These are phyloP conservation scores for Apamea epomidion DNA, from an alignment of 2,888 invertebrate species.

Conservation along the genomic window DNA sequence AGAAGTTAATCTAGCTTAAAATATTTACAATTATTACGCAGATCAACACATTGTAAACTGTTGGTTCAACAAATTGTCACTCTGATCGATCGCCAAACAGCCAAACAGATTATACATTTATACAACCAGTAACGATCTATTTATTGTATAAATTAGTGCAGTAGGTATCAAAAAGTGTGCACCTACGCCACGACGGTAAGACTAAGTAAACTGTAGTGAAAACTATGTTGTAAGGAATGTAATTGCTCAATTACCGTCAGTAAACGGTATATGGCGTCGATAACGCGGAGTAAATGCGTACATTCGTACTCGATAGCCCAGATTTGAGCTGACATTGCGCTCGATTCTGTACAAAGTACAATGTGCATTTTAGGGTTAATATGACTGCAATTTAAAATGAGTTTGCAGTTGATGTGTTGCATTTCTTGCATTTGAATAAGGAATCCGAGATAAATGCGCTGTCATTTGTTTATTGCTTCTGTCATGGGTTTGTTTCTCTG, in stretches of 20 bases:
- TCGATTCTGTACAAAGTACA: constrained; percentile 44
- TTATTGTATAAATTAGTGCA: constrained; percentile 12
- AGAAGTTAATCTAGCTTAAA: constrained; percentile 1
- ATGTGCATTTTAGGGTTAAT: constrained; percentile 26
- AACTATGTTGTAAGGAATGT: constrained; percentile 80
- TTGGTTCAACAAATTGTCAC: constrained; percentile 25
- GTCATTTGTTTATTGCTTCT: constrained; percentile 8
- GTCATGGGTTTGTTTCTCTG: background rate
- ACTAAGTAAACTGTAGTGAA: constrained; percentile 32
- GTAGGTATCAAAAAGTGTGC: background rate
- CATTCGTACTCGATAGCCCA: constrained; percentile 77
- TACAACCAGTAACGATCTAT: constrained; percentile 12
- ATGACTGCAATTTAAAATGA: background rate
- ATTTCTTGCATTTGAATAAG: constrained; percentile 8
- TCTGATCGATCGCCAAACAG: constrained; percentile 15
- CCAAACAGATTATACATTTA: constrained; percentile 1
- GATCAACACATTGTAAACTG: constrained; percentile 11
- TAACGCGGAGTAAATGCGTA: constrained; percentile 58
- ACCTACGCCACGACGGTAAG: constrained; percentile 1
- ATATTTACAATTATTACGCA: background rate
- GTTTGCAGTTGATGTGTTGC: background rate
- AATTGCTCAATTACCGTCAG: constrained; percentile 85
- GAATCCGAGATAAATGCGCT: constrained; percentile 2
- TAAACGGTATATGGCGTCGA: constrained; percentile 73
- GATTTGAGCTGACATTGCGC: constrained; percentile 81